Evolutionary conservation across 2,113 vertebrate species (phyloP), one percentile per base, ranked within the genome.

Genomic region (Carollia perspicillata): DNA sequence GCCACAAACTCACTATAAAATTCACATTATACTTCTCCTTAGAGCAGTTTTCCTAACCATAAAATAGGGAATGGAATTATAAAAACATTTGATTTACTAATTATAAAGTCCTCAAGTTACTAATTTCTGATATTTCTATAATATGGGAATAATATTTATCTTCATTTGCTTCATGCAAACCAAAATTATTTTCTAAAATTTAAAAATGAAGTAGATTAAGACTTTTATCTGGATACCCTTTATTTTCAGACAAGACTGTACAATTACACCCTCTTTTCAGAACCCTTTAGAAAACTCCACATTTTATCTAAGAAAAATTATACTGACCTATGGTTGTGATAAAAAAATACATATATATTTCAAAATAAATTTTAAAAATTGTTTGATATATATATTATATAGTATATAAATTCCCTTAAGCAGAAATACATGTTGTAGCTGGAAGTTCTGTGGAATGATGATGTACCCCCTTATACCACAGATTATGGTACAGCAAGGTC

Each of bases 271-370:
- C n/a, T 83, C 68, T 72, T 93, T 93, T 71, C n/a, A 90, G 51
- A 77, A 84, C 4, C 23, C 37, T 89, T 92, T 69, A 91, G n/a
- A 92, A 95, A 95, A 89, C 30, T 72, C 72, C 7, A 10, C 33
- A 79, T 72, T 94, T 89, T 58, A 23, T 94, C 44, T 92, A 95
- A 91, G 51, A 93, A 95, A 88, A 79, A 58, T 26, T 83, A 9
- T 60, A 79, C 0, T 93, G 23, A 53, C 42, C 37, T 77, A 81
- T 18, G 51, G 63, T 81, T 88, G 20, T 69, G 69, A 23, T 84
- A 42, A 78, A 58, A 58, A 72, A 78, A 53, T 49, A 78, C 49
- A 80, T 16, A 71, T 8, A 6, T 60, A 71, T 81, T 74, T 94
- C 28, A 44, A 72, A 74, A 53, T 75, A 85, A 93, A 6, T 22